Evolutionary conservation across 1,140 invertebrate genomes (phyloP).

Genomic region (Venturia canescens): DNA sequence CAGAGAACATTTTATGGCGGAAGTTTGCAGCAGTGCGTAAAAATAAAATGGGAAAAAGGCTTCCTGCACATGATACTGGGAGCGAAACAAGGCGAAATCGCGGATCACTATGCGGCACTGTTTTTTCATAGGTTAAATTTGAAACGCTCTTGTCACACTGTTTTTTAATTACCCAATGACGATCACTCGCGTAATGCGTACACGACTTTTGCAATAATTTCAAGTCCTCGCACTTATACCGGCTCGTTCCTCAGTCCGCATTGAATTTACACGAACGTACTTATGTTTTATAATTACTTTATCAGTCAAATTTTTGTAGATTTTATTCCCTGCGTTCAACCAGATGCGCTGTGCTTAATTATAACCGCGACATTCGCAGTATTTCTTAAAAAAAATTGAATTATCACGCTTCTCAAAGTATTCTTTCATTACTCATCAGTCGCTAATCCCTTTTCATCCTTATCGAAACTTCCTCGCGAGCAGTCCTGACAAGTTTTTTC

Average conservation of each 20-base stretch:
- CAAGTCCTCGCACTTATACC: neutral
- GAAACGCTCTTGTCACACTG: neutral
- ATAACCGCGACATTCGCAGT: neutral
- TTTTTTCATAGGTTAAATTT: neutral
- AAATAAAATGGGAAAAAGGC: neutral
- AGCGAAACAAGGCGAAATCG: constrained; percentile 10
- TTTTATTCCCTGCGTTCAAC: too few relatives aligned
- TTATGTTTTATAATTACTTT: neutral
- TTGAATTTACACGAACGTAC: neutral
- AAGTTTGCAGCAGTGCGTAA: constrained; percentile 14
- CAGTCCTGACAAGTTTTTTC: neutral
- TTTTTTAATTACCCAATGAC: constrained; percentile 15
- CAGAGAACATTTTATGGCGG: neutral
- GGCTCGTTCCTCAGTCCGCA: neutral
- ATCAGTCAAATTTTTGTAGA: neutral
- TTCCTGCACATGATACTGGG: neutral
- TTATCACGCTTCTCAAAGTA: neutral
- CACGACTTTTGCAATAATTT: neutral
- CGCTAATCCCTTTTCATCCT: neutral
- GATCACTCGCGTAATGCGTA: too few relatives aligned
- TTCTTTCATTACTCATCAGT: neutral
- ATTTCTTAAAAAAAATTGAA: constrained; percentile 23
- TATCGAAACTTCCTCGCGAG: neutral
- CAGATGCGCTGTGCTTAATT: neutral
- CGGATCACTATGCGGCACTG: neutral